Evolutionary conservation across 2,888 invertebrate genomes (phyloP), one percentile per base, ranked within the genome.

Genomic region (Temnothorax unifasciatus): DNA sequence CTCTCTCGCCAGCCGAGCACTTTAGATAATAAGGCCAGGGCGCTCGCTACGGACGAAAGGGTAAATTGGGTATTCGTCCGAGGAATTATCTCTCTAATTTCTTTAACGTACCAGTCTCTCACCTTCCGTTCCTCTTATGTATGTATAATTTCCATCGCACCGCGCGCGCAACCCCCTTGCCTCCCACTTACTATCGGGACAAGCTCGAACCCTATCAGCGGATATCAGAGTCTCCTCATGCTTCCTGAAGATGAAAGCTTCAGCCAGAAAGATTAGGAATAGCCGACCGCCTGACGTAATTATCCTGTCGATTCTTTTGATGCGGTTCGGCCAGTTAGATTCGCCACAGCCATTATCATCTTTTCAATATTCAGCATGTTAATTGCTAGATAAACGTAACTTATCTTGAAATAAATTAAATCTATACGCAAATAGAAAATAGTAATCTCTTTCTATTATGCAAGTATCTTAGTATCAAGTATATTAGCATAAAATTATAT

Each of bases 21-120:
- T 95, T 95, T 94, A 94, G 95, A 95, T 95, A 95, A 94, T 95
- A 94, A 95, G 94, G 93, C 94, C 92, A 93, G 93, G 92, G 92
- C 88, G 90, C 89, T 89, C 84, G 86, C 86, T 77, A 88, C 91
- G 90, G 90, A 92, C 92, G 93, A 94, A 94, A 93, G 94, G 94
- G 93, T 94, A 94, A 95, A 95, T 95, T 94, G 93, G 94, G 94
- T 94, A 94, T 94, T 94, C 94, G 94, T 94, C 94, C 94, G 92
- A 94, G 93, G 94, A 95, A 95, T 95, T 95, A 95, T 94, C 94
- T 93, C 94, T 94, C 94, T 94, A 94, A 94, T 96, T 91, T 97
- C 96, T 44, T 99, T 99, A 95, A 98, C 91, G 90, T 89, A 86
- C 87, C 87, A 81, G 90, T 90, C 90, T 88, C 88, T 87, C 90